Evolutionary conservation across 2,888 invertebrate genomes (phyloP).

Genomic region (Ectemnius lituratus): DNA sequence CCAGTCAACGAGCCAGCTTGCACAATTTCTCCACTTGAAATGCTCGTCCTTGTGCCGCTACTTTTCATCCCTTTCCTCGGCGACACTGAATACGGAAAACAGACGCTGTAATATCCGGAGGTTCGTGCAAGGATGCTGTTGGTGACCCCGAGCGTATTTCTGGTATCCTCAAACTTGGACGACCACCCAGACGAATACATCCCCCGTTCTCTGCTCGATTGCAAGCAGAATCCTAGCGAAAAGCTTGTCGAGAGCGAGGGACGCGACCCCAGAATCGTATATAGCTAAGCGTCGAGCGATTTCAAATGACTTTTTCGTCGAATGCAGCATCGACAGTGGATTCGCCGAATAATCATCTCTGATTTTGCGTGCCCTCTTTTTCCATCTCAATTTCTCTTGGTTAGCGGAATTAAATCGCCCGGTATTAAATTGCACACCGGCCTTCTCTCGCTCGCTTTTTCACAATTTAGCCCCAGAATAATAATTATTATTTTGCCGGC

Average conservation of each 20-base stretch:
- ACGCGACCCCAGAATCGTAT: too few species aligned
- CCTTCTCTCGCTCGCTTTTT: slow-evolving; percentile 6
- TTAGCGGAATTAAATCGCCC: background rate
- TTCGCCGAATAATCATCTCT: too few species aligned
- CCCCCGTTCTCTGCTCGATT: background rate
- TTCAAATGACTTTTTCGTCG: background rate
- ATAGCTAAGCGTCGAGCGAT: too few species aligned
- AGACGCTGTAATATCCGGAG: slow-evolving; percentile 14
- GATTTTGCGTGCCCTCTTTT: background rate
- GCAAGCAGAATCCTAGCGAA: background rate
- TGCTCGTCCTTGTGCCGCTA: slow-evolving; percentile 7
- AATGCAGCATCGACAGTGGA: background rate
- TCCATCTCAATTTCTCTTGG: too few species aligned
- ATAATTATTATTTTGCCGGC: slow-evolving; percentile 4
- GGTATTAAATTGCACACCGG: background rate
- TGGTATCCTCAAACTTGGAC: slow-evolving; percentile 17
- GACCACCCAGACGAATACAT: slow-evolving; percentile 6
- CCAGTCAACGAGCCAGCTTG: background rate
- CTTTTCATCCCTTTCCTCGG: slow-evolving; percentile 3
- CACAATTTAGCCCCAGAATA: slow-evolving; percentile 4
- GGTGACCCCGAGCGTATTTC: slow-evolving; percentile 18
- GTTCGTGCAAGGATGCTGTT: slow-evolving; percentile 5
- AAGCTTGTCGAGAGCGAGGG: background rate
- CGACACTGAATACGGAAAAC: slow-evolving; percentile 3
- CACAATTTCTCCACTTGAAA: slow-evolving; percentile 14